Conservation (phyloP, 2,113 vertebrate species). For the Tonatia bakeri region DNA sequence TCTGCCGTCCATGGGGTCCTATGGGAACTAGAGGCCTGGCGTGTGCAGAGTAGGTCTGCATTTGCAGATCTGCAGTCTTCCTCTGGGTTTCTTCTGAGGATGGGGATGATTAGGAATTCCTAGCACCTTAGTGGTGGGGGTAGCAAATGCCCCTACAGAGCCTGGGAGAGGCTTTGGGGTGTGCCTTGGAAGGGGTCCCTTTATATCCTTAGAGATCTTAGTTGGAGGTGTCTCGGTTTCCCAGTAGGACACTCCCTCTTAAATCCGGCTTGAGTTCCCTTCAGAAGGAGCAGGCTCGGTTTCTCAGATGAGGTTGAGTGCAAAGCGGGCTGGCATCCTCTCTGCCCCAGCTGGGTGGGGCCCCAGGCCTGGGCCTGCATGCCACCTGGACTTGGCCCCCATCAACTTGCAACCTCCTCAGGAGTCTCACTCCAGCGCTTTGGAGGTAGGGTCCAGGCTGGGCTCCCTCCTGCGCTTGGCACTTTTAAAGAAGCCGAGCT, state of each 20-base stretch:
- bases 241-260: not conserved
- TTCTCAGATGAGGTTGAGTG: constrained; percentile 47
- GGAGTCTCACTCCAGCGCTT: constrained; percentile 80
- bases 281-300: not conserved
- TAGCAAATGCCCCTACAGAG: not conserved
- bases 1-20: not conserved
- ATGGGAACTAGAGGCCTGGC: not conserved
- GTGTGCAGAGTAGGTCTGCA: not conserved
- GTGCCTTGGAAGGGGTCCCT: not conserved
- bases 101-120: not conserved
- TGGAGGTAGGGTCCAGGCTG: constrained; percentile 76
- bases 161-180: not conserved
- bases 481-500: constrained; percentile 95
- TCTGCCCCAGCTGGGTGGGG: not conserved
- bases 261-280: constrained; percentile 43
- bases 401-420: not conserved
- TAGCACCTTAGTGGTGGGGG: constrained; percentile 41
- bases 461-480: constrained; percentile 81
- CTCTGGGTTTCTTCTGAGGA: constrained; percentile 11
- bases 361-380: not conserved
- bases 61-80: not conserved
- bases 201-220: not conserved
- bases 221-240: not conserved
- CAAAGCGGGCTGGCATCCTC: constrained; percentile 43
- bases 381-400: not conserved